These are phyloP conservation scores for Glyphotaelius pellucidus DNA, from an alignment of 2,888 invertebrate species.

Conservation along the genomic window DNA sequence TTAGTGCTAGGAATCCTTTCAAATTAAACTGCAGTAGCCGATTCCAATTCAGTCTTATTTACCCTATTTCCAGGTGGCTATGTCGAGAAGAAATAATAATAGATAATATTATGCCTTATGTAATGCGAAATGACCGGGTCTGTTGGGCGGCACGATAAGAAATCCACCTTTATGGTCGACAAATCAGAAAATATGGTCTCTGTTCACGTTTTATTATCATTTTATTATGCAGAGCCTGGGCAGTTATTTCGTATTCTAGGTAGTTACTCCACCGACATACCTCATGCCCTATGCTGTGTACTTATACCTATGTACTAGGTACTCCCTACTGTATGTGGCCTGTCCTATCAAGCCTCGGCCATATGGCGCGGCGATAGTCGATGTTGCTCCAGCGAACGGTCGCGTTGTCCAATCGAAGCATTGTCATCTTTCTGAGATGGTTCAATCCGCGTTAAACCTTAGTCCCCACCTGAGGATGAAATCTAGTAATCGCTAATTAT, in stretches of 20 bases:
- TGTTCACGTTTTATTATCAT: constrained; percentile 26
- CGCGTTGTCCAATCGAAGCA: background rate
- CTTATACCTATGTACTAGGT: background rate
- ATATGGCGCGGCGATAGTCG: constrained; percentile 10
- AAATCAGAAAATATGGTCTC: constrained; percentile 4
- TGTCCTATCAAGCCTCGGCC: background rate
- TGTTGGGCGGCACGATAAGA: constrained; percentile 7
- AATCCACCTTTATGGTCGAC: constrained; percentile 23
- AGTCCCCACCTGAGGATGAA: too few species aligned
- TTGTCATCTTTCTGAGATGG: background rate
- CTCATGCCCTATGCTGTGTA: background rate
- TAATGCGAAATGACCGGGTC: background rate
- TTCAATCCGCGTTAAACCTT: background rate
- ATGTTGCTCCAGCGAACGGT: background rate
- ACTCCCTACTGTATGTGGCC: background rate
- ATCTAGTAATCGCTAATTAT: too few species aligned
- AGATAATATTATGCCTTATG: background rate
- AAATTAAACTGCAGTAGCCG: background rate
- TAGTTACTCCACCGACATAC: background rate
- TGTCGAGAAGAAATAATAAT: background rate
- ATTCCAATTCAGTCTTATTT: background rate
- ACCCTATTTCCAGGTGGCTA: background rate
- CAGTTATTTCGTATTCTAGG: background rate
- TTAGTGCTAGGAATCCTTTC: background rate
- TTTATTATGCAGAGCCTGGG: constrained; percentile 21